A percentile compares a stretch with the other conserved stretches of the same genome.
These are phyloP conservation scores for Lasioglossum albipes DNA, from an alignment of 1,140 invertebrate genomes.

Conservation along the genomic window DNA sequence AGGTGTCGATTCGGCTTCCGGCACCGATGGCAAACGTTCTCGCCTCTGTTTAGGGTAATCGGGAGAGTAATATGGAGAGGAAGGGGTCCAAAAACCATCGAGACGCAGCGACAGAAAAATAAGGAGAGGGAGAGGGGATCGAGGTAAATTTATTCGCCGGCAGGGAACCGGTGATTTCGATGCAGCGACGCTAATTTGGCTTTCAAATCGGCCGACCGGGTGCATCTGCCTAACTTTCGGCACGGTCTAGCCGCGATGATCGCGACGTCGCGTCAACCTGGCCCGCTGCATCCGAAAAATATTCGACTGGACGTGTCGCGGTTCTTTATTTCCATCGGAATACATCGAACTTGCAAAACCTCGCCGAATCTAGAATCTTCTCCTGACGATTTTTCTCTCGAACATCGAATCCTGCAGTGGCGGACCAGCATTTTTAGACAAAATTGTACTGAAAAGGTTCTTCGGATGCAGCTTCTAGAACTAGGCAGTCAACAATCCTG, in stretches of 20 bases:
- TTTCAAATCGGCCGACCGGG: conserved; percentile 63
- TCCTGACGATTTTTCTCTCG: not conserved
- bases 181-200: conserved; percentile 64
- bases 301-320: conserved; percentile 31
- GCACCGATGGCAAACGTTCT: not conserved
- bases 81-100: too few species aligned
- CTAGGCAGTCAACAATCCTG: too few species aligned
- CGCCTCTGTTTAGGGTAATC: not conserved
- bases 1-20: too few species aligned
- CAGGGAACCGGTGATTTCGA: conserved; percentile 56
- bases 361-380: not conserved
- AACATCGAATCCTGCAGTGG: not conserved
- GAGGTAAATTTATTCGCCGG: conserved; percentile 57
- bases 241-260: conserved; percentile 39
- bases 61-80: too few species aligned
- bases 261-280: not conserved
- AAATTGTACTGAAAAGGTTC: too few species aligned
- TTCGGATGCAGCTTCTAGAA: too few species aligned
- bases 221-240: conserved; percentile 66
- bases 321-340: conserved; percentile 31
- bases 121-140: not conserved
- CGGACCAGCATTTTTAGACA: too few species aligned
- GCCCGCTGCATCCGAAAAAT: conserved; percentile 41
- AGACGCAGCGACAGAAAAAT: too few species aligned
- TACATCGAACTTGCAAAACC: conserved; percentile 40